Conservation (phyloP, 2,797 vertebrate species). For the Lacerta bilineata region DNA sequence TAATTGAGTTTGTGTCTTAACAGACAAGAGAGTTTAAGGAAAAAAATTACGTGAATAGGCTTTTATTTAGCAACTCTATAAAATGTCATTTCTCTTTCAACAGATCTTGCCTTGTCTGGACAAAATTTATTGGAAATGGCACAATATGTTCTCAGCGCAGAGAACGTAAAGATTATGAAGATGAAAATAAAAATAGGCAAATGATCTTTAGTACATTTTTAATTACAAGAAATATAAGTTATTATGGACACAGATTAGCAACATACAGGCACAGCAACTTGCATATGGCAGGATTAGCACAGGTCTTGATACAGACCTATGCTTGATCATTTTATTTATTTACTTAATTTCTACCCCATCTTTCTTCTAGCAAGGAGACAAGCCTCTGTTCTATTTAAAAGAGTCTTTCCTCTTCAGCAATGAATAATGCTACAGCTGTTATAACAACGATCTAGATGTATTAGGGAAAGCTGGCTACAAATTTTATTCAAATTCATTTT, state of each 20-base stretch:
- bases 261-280: not conserved
- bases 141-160: conserved; percentile 12
- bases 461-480: not conserved
- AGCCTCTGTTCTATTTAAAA: not conserved
- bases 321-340: not conserved
- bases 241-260: not conserved
- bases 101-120: not conserved
- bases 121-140: conserved; percentile 41
- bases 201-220: conserved; percentile 23
- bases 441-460: not conserved
- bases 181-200: conserved; percentile 51
- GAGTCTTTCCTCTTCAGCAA: not conserved
- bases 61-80: conserved; percentile 25
- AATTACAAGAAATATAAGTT: not conserved
- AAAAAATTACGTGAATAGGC: conserved; percentile 6
- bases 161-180: conserved; percentile 35
- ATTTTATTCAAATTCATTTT: not conserved
- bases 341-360: not conserved
- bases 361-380: not conserved
- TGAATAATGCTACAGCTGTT: not conserved
- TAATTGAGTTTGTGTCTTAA: conserved; percentile 29
- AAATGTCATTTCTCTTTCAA: not conserved
- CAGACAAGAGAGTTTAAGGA: not conserved
- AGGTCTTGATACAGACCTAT: not conserved
- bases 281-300: not conserved